Evolutionary conservation across 2,113 vertebrate species (phyloP).

Genomic region (Poecile atricapillus): DNA sequence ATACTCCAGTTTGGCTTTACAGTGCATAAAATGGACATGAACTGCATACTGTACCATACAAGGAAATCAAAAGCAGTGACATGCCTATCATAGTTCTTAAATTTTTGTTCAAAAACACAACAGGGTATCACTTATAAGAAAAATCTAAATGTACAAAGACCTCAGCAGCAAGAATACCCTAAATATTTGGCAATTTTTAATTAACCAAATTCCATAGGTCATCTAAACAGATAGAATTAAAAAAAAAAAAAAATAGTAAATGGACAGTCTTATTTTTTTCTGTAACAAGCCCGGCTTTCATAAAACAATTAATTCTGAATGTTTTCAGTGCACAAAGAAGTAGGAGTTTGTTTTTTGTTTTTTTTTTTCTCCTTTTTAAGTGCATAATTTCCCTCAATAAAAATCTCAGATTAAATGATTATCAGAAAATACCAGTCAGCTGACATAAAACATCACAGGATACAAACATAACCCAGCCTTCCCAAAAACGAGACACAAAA

Average conservation of each 20-base stretch:
- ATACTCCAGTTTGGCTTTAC: background rate
- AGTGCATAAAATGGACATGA: constrained; percentile 3
- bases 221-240: background rate
- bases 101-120: background rate
- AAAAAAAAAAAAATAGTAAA: background rate
- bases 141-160: background rate
- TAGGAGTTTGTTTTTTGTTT: too few species aligned
- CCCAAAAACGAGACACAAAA: background rate
- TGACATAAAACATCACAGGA: background rate
- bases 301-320: background rate
- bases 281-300: background rate
- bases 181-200: background rate
- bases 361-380: background rate
- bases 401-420: background rate
- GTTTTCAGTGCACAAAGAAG: background rate
- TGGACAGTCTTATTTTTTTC: background rate
- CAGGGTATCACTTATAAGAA: background rate
- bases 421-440: background rate
- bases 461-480: background rate
- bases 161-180: background rate
- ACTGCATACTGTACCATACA: background rate
- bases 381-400: background rate
- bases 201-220: background rate
- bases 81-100: background rate
- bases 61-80: constrained; percentile 28